Evolutionary conservation across 2,888 invertebrate genomes (phyloP).

Genomic region (Chrysomela aeneicollis): DNA sequence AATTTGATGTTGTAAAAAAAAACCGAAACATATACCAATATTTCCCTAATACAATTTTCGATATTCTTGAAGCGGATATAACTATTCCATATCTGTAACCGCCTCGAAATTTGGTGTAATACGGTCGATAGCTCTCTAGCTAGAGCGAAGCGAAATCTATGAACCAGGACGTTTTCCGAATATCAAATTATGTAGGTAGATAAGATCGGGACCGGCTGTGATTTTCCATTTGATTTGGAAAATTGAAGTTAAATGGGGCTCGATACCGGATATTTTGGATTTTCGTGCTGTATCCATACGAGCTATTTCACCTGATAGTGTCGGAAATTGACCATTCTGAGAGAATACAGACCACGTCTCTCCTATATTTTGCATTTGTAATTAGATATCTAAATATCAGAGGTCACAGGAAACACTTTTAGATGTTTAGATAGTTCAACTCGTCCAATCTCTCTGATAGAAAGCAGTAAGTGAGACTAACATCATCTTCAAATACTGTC

Average conservation of each 20-base stretch:
- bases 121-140: constrained; percentile 1
- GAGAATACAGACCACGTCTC: background rate
- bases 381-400: too few relatives aligned
- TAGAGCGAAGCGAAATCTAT: constrained; percentile 20
- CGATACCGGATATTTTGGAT: background rate
- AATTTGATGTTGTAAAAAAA: too few relatives aligned
- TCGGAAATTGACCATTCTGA: background rate
- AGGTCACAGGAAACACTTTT: too few relatives aligned
- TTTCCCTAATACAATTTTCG: too few relatives aligned
- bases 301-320: background rate
- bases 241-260: constrained; percentile 5
- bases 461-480: too few relatives aligned
- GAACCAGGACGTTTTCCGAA: constrained; percentile 14
- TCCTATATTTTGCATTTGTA: background rate
- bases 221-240: constrained; percentile 3
- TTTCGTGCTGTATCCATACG: background rate
- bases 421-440: too few relatives aligned
- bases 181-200: constrained; percentile 4
- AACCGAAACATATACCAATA: too few relatives aligned
- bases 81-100: background rate
- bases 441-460: too few relatives aligned
- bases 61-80: background rate
- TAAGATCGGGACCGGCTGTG: background rate
- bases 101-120: background rate
- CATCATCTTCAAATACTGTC: too few relatives aligned